These are phyloP conservation scores for Mormyrops attenuatus DNA, from an alignment of 2,797 vertebrate genomes.

Conservation along the genomic window DNA sequence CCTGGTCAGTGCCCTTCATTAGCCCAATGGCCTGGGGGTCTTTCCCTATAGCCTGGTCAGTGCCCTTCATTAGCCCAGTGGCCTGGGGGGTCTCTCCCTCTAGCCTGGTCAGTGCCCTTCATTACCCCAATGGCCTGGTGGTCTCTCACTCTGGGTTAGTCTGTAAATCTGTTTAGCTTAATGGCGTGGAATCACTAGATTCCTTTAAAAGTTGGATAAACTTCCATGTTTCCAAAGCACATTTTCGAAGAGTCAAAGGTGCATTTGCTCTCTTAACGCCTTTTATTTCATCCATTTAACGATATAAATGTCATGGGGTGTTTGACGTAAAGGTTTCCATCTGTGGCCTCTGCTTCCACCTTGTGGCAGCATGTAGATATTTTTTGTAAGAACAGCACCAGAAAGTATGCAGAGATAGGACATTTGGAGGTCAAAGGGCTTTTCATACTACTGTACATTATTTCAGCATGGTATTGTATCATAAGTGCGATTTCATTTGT, in stretches of 20 bases:
- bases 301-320: slow-evolving; percentile 14
- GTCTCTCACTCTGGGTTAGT: not conserved
- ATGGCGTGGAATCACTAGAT: not conserved
- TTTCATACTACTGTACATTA: slow-evolving; percentile 30
- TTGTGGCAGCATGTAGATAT: slow-evolving; percentile 26
- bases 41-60: not conserved
- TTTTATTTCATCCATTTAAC: not conserved
- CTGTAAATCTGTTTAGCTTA: not conserved
- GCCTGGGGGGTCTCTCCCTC: not conserved
- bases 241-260: not conserved
- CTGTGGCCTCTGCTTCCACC: slow-evolving; percentile 52
- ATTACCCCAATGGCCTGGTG: not conserved
- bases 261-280: not conserved
- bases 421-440: slow-evolving; percentile 50
- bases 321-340: not conserved
- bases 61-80: not conserved
- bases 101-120: not conserved
- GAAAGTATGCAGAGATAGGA: slow-evolving; percentile 33
- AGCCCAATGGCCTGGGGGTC: not conserved
- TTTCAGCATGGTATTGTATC: slow-evolving; percentile 45
- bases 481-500: not conserved
- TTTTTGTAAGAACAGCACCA: not conserved
- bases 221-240: not conserved
- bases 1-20: not conserved
- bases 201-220: not conserved